Conservation (phyloP, 2,888 invertebrate species). For the Lasiommata megera region DNA sequence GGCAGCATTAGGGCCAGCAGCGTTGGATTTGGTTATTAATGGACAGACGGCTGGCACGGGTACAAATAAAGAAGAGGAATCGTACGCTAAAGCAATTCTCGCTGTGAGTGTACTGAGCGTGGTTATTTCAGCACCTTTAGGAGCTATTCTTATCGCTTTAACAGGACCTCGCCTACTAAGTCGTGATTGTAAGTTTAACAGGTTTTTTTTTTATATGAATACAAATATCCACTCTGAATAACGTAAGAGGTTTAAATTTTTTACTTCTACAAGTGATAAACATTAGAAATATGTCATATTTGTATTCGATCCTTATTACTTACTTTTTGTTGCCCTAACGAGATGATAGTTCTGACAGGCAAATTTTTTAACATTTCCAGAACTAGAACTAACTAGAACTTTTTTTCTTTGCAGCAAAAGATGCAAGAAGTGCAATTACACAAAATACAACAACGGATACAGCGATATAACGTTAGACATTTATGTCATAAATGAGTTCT, state of each 20-base stretch:
- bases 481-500: too few relatives aligned
- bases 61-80: constrained; percentile 53
- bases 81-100: constrained; percentile 83
- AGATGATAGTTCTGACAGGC: too few relatives aligned
- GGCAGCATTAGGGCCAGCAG: constrained; percentile 87
- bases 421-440: constrained; percentile 11
- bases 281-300: too few relatives aligned
- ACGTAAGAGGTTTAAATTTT: too few relatives aligned
- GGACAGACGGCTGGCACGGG: constrained; percentile 66
- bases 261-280: too few relatives aligned
- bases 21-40: constrained; percentile 76
- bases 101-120: constrained; percentile 87
- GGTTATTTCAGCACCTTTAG: constrained; percentile 87
- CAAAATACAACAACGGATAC: constrained; percentile 15
- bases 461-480: constrained; percentile 12
- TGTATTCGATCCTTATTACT: too few relatives aligned
- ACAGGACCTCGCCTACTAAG: constrained; percentile 82
- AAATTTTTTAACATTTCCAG: too few relatives aligned
- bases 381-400: too few relatives aligned
- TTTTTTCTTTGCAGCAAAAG: constrained; percentile 28
- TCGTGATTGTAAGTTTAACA: constrained; percentile 44
- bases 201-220: too few relatives aligned
- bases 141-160: constrained; percentile 85
- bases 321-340: too few relatives aligned
- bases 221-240: too few relatives aligned